These are phyloP conservation scores for Craterocephalus amniculus DNA, from an alignment of 2,797 vertebrate species.

Conservation along the genomic window DNA sequence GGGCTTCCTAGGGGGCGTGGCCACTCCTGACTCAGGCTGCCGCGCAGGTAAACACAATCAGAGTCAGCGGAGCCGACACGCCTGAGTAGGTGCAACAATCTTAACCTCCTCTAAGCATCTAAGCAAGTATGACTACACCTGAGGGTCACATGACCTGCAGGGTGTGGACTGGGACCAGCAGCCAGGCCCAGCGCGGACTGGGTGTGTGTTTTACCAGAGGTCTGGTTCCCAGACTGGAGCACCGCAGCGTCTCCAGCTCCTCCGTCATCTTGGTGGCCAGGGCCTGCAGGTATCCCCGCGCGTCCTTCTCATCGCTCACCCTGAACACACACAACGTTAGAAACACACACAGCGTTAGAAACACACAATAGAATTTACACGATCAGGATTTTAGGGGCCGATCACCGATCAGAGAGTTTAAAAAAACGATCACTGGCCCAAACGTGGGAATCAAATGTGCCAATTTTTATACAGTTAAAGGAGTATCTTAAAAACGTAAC, in stretches of 20 bases:
- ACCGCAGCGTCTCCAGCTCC: constrained; percentile 92
- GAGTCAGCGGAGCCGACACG: background rate
- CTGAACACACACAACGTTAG: constrained; percentile 64
- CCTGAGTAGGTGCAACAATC: background rate
- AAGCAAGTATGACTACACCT: background rate
- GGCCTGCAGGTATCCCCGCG: constrained; percentile 95
- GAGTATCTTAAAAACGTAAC: too few relatives aligned
- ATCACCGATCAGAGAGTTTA: too few relatives aligned
- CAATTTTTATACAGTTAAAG: too few relatives aligned
- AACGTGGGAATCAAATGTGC: too few relatives aligned
- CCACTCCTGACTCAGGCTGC: constrained; percentile 74
- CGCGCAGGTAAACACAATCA: constrained; percentile 52
- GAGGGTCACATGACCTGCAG: background rate
- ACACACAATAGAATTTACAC: too few relatives aligned
- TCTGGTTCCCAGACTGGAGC: constrained; percentile 90
- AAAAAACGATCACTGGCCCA: too few relatives aligned
- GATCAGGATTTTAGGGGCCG: too few relatives aligned
- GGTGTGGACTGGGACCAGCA: too few relatives aligned
- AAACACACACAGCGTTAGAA: too few relatives aligned
- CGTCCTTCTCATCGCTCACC: constrained; percentile 98
- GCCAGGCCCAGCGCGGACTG: too few relatives aligned
- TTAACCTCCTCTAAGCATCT: background rate
- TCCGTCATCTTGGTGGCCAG: constrained; percentile 98
- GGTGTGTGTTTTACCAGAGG: constrained; percentile 83
- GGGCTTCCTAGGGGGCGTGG: constrained; percentile 76